Base-by-base conservation (phyloP, 2,888 invertebrate genomes). In the Orgyia antiqua region DNA sequence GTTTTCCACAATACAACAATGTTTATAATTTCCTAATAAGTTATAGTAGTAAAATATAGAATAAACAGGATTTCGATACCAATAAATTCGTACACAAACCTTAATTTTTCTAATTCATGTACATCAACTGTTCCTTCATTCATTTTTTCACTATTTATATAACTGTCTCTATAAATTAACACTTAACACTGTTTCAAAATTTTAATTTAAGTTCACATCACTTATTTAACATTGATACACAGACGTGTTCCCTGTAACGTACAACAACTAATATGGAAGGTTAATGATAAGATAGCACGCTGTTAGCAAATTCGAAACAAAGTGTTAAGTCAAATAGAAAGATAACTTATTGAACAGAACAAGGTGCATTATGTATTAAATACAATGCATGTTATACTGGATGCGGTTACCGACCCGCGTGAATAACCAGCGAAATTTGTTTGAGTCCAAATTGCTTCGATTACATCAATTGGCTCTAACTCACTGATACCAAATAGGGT, bases 211-310 rank as follows among this genome's bases (percentile, higher is more conserved):
- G 50, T 50, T 58, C 59, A 63, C 72, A 74, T 67, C 59, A 70
- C 71, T 31, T n/a, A 61, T 52, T 51, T 46, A 24, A 27, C 38
- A 41, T 17, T 45, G 43, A 43, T 56, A 55, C 60, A 53, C 47
- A 31, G 42, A 46, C 72, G 72, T 67, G 73, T 64, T 56, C 42
- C 45, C 62, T 39, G 55, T 58, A 48, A 51, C 60, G 65, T 52
- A 62, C 57, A 58, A 55, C 67, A 49, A 68, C 70, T 70, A 80
- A 70, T 76, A 69, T 58, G 43, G n/a, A n/a, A n/a, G n/a, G n/a
- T n/a, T 35, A 36, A 41, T 42, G 83, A 83, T 84, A 83, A 83
- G 79, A 82, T 80, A 77, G 37, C 49, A 45, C 48, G 55, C 38
- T 73, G 67, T 73, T 74, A 69, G 71, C 63, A 62, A 66, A 67